Percentiles rank a stretch among this genome's conserved stretches.
Conservation (phyloP, 2,113 vertebrate genomes). For the Amphilophus citrinellus region DNA sequence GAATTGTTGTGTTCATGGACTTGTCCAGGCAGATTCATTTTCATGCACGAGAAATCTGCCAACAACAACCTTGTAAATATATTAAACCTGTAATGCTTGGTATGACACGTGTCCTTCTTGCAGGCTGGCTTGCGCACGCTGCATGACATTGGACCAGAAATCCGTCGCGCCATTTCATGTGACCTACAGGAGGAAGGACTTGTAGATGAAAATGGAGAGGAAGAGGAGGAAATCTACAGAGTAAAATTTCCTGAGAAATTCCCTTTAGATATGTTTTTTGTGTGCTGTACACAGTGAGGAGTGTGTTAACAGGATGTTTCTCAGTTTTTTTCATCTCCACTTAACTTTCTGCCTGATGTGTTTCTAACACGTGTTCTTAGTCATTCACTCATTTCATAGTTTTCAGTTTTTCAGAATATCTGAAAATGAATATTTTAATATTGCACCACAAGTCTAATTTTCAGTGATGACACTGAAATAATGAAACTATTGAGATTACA, state of each 20-base stretch:
- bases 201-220: constrained; percentile 88
- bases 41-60: neutral
- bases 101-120: constrained; percentile 66
- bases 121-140: constrained; percentile 98
- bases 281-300: neutral
- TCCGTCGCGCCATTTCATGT: constrained; percentile 97
- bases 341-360: neutral
- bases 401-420: neutral
- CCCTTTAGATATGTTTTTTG: neutral
- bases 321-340: neutral
- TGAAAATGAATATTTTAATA: neutral
- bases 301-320: neutral
- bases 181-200: constrained; percentile 97
- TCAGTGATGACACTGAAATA: too few relatives aligned
- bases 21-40: neutral
- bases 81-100: neutral
- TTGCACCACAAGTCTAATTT: too few relatives aligned
- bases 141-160: constrained; percentile 99
- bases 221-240: constrained; percentile 94
- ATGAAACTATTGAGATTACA: too few relatives aligned
- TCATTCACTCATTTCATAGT: neutral
- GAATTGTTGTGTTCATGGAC: neutral
- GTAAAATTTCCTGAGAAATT: constrained; percentile 80
- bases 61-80: neutral
- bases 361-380: neutral